Evolutionary conservation across 1,140 invertebrate species (phyloP), one percentile per base, ranked within the genome.

Genomic region (Drosophila orena): DNA sequence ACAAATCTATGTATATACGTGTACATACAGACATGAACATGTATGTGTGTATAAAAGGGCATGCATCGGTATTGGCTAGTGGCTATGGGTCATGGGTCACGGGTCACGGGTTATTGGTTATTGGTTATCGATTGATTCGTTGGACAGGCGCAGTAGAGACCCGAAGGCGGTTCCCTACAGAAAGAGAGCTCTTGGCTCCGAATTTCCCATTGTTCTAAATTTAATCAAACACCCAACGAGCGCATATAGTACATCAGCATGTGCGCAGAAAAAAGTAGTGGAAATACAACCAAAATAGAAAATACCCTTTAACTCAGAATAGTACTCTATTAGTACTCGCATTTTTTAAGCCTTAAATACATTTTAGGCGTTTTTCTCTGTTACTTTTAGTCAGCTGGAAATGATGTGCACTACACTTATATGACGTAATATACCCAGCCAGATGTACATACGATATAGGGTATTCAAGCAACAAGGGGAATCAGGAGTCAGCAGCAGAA

Each of bases 131-230:
- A 81, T 77, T 57, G 61, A 37, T 60, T 57, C 46, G 35, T 20
- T 49, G 76, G 79, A 68, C 83, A 88, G 76, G 83, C 83, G 83
- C 83, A 88, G 70, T 83, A 83, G 83, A 22, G 7, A 38, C 49
- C 30, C 37, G 55, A 47, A 64, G 55, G 42, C 49, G 71, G 52
- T 58, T 17, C 60, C 42, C 49, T 43, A 22, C 14, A 10, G 15
- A 38, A 15, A 17, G 24, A 35, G 49, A 17, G 43, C 22, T 40
- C 38, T 57, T 15, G 4, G 34, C 38, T 34, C 24, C 7, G n/a
- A 24, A 40, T n/a, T 47, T 22, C 15, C 27, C 47, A 10, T 50
- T 50, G 47, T 50, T 71, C 53, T 57, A 49, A 50, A 71, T 68
- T 55, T 69, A 69, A 69, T 69, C 40, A 68, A 69, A 68, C 47